Base-by-base conservation (phyloP, 2,113 vertebrate species). In the Apus apus region DNA sequence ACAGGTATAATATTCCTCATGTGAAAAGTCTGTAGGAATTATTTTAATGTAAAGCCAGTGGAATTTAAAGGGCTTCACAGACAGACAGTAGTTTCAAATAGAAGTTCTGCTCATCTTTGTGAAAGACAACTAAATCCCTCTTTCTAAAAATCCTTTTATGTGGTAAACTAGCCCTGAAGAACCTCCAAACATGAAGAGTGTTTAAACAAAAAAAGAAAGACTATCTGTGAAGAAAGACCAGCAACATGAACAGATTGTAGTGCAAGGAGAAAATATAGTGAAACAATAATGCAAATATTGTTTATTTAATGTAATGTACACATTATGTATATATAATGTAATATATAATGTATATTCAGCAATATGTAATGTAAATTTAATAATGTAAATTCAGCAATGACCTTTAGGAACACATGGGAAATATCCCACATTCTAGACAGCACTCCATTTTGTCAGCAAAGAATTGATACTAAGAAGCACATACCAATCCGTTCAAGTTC, bases 401-500 rank as follows among this genome's bases (percentile, higher is more conserved):
- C 40, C 67, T 82, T 15, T 48, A 64, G 8, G 32, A 81, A 67
- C 26, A 40, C 2, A 32, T 29, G 38, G 46, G 30, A 87, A 62
- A 65, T 75, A 68, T 21, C 29, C 36, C n/a, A 34, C 15, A 20
- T 66, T 79, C 46, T 51, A 79, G 48, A 48, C 25, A 87, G 51
- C 10, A 34, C 32, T 73, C 34, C 46, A 30, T 66, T 88, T 62
- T 32, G 11, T 80, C 62, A 66, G 51, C 5, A 4, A 93, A 76
- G 30, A 61, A 64, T 27, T 73, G 50, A 76, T 58, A 85, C 15
- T 50, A 74, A 73, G 77, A 76, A 67, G 51, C 2, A 97, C 98
- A 96, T 97, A 99, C 99, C 98, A 99, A 97, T 94, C 99, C 99
- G 96, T 98, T 98, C 58, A 99, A 98, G 72, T 98, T 98, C 97